Evolutionary conservation across 2,888 invertebrate genomes (phyloP), one percentile per base, ranked within the genome.

Genomic region (Pristionchus japonicus): DNA sequence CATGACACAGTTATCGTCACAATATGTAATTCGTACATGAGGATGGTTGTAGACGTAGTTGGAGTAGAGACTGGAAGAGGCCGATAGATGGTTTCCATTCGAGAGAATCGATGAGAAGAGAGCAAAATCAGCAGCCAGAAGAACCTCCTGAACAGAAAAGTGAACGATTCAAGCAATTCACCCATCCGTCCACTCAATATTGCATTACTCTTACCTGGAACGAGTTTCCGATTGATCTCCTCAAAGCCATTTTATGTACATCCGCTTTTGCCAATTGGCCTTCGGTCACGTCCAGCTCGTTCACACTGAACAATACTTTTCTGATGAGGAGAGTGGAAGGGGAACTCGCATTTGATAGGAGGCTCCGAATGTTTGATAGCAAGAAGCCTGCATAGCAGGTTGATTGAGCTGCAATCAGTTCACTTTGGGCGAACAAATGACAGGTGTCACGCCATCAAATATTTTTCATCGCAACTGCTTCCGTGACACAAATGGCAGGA

Each of bases 401-500:
- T 47, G 47, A 31, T 47, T 49, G 47, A 80, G 49, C 80, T 80
- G 49, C 15, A 80, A 80, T 80, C 4, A 9, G 3, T 31, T 23
- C n/a, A 77, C 31, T 31, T 67, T 31, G 27, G 11, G 23, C 64
- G 27, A 13, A 3, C 11, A 3, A 11, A 31, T 67, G n/a, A n/a
- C n/a, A n/a, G n/a, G n/a, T 61, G 11, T 67, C 20, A 0, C 64
- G 3, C 3, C 31, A 34, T 34, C 6, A 6, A 15, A 31, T 34
- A 31, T 15, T 9, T 20, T 13, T 34, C 9, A 6, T 67, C 13
- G 0, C 77, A 77, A n/a, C 67, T 52, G 90, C 89, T 89, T 91
- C 89, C 90, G 90, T 90, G 91, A 90, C 90, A 90, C 89, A 91
- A 89, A 89, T 89, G 91, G 90, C 89, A 93, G 92, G 91, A 92